Evolutionary conservation across 2,797 vertebrate genomes (phyloP), one percentile per base, ranked within the genome.

Genomic region (Oophaga sylvatica): DNA sequence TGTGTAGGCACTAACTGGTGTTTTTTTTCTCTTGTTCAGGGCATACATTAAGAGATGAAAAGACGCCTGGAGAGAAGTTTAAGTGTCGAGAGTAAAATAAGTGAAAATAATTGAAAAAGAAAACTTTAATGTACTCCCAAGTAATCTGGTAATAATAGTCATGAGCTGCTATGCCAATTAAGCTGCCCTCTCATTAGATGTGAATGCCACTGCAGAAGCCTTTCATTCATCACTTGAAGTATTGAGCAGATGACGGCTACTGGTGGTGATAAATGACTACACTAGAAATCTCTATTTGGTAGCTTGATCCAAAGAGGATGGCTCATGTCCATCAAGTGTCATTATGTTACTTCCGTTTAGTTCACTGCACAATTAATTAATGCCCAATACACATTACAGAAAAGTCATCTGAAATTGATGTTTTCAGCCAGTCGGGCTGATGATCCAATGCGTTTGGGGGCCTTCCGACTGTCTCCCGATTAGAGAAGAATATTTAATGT

Each of bases 21-120:
- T 41, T 41, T 41, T 76, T 76, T 53, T 76, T n/a, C 73, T n/a
- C 73, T 48, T 76, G 73, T 53, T n/a, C 22, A 10, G 5, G 62
- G 62, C 62, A n/a, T 19, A 22, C 16, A 53, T 76, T 75, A 15
- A 48, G 41, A 76, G 73, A 48, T 76, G 45, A 76, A 76, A n/a
- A 45, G 41, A 48, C 20, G 6, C 73, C 73, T 76, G 73, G 20
- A 53, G 31, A 35, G 53, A 62, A 15, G 31, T 81, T 81, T 81
- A 81, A 63, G 60, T 45, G 13, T 20, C 12, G 19, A 65, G 31
- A 81, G 79, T 45, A 81, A 63, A 81, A 80, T 63, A 41, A 80
- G 78, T 41, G 59, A 60, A 79, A 79, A 80, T 80, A 62, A 62
- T 35, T 59, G 22, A 81, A 81, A 81, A 31, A 78, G 59, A 79